A percentile compares a stretch with the other conserved stretches of the same genome.
phyloP scores from a whole-genome alignment of 2,113 vertebrate genomes.

The Tetrax tetrax region DNA sequence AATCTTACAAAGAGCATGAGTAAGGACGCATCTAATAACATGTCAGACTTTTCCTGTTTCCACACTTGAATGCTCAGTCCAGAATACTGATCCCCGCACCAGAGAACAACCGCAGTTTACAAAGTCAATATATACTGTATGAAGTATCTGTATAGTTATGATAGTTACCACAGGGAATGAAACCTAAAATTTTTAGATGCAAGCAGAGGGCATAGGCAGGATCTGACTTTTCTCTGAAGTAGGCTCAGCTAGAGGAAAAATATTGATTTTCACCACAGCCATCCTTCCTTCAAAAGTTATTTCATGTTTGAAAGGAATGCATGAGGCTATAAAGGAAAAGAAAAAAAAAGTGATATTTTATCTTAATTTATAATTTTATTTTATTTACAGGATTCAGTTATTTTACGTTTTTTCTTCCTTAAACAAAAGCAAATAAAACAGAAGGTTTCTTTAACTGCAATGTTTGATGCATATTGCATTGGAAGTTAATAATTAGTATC shows the following conservation, averaged over 20 bases:
- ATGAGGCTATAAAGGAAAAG: constrained; percentile 39
- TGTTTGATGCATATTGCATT: not conserved
- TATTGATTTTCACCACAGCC: constrained; percentile 71
- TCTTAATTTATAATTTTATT: constrained; percentile 63
- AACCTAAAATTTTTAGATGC: constrained; percentile 59
- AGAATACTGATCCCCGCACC: constrained; percentile 48
- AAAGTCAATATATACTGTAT: constrained; percentile 68
- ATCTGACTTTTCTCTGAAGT: constrained; percentile 65
- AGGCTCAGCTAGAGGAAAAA: constrained; percentile 63
- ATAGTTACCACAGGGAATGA: constrained; percentile 58
- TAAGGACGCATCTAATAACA: constrained; percentile 49
- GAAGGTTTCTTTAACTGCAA: not conserved
- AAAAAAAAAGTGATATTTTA: constrained; percentile 40
- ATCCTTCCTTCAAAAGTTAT: constrained; percentile 68
- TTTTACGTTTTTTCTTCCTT: not conserved
- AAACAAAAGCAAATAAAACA: not conserved
- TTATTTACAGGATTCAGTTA: not conserved
- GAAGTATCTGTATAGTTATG: constrained; percentile 67
- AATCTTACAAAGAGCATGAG: constrained; percentile 64
- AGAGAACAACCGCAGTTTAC: constrained; percentile 50
- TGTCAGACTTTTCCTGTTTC: constrained; percentile 59
- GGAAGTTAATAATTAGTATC: not conserved
- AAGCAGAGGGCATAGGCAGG: constrained; percentile 55
- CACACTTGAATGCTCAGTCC: constrained; percentile 27
- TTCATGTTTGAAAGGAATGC: constrained; percentile 68